Conservation (phyloP, 2,888 invertebrate genomes). For the Melinopterus prodromus region DNA sequence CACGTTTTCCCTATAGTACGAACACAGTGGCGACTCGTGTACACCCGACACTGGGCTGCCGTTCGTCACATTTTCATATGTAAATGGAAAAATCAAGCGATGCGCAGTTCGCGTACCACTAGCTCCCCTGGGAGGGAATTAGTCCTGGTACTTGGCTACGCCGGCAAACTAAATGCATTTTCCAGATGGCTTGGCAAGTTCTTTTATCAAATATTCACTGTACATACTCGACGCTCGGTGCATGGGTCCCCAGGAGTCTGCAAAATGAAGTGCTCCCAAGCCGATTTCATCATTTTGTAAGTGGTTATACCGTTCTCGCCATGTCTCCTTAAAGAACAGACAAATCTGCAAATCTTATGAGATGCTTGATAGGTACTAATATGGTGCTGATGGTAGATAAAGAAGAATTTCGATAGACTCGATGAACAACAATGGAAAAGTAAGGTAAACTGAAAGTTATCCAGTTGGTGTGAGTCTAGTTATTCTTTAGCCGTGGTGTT, state of each 20-base stretch:
- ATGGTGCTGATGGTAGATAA: not conserved
- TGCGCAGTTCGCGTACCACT: constrained; percentile 4
- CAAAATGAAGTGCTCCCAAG: not conserved
- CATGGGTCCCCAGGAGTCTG: not conserved
- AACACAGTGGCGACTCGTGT: not conserved
- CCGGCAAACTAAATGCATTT: constrained; percentile 22
- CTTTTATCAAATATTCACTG: constrained; percentile 24
- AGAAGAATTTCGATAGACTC: no score
- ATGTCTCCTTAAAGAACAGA: not conserved
- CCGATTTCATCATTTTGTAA: not conserved
- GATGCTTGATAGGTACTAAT: not conserved
- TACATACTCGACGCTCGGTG: not conserved
- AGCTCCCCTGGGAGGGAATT: constrained; percentile 11
- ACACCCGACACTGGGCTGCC: not conserved
- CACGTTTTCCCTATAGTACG: not conserved
- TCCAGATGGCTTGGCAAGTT: constrained; percentile 19
- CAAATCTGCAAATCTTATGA: not conserved
- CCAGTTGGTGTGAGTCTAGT: no score
- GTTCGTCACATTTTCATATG: constrained; percentile 22
- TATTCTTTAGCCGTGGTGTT: no score
- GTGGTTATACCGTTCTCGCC: not conserved
- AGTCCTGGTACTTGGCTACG: constrained; percentile 20
- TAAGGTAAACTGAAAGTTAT: no score
- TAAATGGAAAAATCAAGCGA: constrained; percentile 21
- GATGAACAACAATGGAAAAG: no score